Conservation (phyloP, 2,888 invertebrate species). For the Pyrochroa serraticornis region DNA sequence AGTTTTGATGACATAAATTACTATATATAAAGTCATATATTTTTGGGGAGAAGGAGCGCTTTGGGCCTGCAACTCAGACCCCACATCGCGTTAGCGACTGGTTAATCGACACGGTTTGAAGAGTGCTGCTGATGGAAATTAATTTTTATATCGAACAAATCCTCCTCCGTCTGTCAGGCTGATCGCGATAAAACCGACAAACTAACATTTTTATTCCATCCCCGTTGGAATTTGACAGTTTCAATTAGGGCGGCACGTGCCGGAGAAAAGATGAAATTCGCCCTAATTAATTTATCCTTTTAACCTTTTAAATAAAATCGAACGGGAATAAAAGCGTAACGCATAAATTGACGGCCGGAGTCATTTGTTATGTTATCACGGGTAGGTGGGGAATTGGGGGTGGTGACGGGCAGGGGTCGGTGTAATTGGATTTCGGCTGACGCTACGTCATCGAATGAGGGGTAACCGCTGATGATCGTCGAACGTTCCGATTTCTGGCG, state of each 20-base stretch:
- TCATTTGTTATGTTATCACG: conserved; percentile 39
- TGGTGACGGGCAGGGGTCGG: conserved; percentile 7
- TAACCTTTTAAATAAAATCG: conserved; percentile 24
- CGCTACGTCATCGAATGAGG: conserved; percentile 20
- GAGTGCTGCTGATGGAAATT: too few species aligned
- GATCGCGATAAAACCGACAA: not conserved
- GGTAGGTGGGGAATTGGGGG: too few species aligned
- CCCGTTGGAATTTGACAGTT: conserved; percentile 22
- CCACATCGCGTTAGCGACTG: too few species aligned
- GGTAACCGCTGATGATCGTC: conserved; percentile 16
- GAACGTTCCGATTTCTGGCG: conserved; percentile 21
- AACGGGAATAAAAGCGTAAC: conserved; percentile 30
- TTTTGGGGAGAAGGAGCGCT: too few species aligned
- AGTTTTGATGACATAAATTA: too few species aligned
- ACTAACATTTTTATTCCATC: conserved; percentile 21
- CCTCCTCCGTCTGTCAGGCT: not conserved
- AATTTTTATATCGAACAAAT: too few species aligned
- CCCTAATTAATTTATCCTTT: conserved; percentile 25
- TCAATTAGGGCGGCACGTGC: conserved; percentile 28
- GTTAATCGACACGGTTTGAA: too few species aligned
- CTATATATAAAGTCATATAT: too few species aligned
- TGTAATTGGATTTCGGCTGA: conserved; percentile 40
- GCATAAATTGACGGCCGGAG: conserved; percentile 33
- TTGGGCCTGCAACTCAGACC: too few species aligned
- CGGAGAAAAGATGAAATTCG: conserved; percentile 4